Base-by-base conservation (phyloP, 2,888 invertebrate species). In the Strigamia maritima region DNA sequence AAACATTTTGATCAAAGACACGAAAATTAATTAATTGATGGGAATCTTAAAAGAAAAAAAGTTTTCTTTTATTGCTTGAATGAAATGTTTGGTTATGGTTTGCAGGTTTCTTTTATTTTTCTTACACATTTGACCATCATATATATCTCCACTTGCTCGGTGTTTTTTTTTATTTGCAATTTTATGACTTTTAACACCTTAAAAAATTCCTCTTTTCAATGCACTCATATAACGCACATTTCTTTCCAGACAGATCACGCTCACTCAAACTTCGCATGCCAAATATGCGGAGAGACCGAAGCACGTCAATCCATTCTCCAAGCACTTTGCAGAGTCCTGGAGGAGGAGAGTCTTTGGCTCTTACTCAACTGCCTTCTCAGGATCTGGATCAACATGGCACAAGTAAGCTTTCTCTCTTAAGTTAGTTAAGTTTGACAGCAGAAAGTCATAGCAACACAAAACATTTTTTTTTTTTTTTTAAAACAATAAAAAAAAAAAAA, bases 201-300 rank as follows among this genome's bases (percentile, higher is more conserved):
- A 6, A 31, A 31, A 31, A 31, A 31, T 31, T 2, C 3, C n/a
- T n/a, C 2, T 4, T 2, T 31, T 2, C 31, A 31, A 4, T 6
- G 31, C 31, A 31, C 6, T 31, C 31, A 31, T 31, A 31, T 31
- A n/a, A 31, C 31, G 31, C 31, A n/a, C n/a, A 54, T 77, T 77
- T 19, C 19, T 22, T 77, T 77, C 6, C 19, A 77, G 31, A 22
- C 22, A 77, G 49, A 24, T 74, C 65, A 31, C 35, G 79, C 24
- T 80, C 80, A 12, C 31, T 80, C 10, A 80, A 80, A 54, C 54
- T 79, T 24, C 75, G 80, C 26, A 79, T 79, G 79, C 38, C 80
- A 40, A 28, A 40, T 70, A 60, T 44, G 14, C 19, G 16, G 24
- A 74, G 74, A 26, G 74, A 74, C 26, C 2, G 74, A 26, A 74